Evolutionary conservation across 2,888 invertebrate genomes (phyloP).

Genomic region (Bombylius major): DNA sequence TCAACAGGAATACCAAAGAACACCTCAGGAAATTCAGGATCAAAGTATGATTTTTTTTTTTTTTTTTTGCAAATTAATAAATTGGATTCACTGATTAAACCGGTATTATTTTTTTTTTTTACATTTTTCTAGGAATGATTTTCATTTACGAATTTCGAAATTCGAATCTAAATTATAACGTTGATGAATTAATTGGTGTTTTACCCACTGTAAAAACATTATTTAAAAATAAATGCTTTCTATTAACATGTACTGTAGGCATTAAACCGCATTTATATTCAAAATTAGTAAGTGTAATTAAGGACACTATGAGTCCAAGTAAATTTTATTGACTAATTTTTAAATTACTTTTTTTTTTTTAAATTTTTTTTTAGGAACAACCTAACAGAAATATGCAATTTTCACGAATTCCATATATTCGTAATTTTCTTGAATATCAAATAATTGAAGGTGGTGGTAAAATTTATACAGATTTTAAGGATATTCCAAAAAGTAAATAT

Average conservation of each 20-base stretch:
- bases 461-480: slow-evolving; percentile 47
- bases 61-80: not conserved
- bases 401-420: slow-evolving; percentile 38
- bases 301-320: not conserved
- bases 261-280: slow-evolving; percentile 14
- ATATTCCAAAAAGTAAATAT: slow-evolving; percentile 44
- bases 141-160: slow-evolving; percentile 17
- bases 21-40: slow-evolving; percentile 41
- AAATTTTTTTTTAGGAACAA: not conserved
- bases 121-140: slow-evolving; percentile 15
- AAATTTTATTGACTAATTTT: not conserved
- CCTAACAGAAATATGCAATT: slow-evolving; percentile 37
- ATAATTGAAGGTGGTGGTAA: slow-evolving; percentile 49
- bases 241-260: slow-evolving; percentile 45
- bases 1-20: slow-evolving; percentile 42
- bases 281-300: slow-evolving; percentile 8
- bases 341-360: not conserved
- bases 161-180: slow-evolving; percentile 11
- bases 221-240: slow-evolving; percentile 44
- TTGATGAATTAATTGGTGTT: slow-evolving; percentile 40
- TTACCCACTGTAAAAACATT: slow-evolving; percentile 37
- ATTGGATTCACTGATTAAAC: not conserved
- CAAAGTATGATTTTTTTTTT: slow-evolving; percentile 28
- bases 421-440: slow-evolving; percentile 47
- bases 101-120: not conserved